phyloP scores from a whole-genome alignment of 2,113 vertebrate genomes.

The Pangasianodon hypophthalmus region DNA sequence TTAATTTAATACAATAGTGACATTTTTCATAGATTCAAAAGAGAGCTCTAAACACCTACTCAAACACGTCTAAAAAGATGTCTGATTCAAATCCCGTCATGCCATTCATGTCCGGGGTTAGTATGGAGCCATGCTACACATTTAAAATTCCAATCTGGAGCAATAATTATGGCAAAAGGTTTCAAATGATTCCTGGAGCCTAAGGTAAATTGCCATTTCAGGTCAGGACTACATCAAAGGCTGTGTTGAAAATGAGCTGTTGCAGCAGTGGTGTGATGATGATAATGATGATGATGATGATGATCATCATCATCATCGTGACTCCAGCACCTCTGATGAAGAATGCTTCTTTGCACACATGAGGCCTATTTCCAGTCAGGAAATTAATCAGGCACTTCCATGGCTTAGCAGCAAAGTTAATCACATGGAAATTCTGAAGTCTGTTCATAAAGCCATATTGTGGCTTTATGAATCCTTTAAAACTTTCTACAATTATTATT shows the following conservation, averaged over 20 bases:
- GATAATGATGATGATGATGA: not conserved
- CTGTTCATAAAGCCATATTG: not conserved
- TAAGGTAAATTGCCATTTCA: not conserved
- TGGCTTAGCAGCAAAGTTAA: not conserved
- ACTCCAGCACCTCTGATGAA: conserved; percentile 2
- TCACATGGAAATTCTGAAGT: not conserved
- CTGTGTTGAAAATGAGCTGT: not conserved
- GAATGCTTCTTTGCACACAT: not conserved
- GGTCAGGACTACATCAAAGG: conserved; percentile 5
- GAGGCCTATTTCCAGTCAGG: not conserved
- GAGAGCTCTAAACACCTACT: not conserved
- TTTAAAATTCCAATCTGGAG: not conserved
- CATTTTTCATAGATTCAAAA: not conserved
- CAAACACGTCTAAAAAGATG: not conserved
- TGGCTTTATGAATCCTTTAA: not conserved
- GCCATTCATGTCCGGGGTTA: not conserved
- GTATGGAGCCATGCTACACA: not conserved
- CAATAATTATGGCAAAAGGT: not conserved
- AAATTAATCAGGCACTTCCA: not conserved
- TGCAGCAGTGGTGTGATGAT: not conserved
- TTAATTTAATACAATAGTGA: not conserved
- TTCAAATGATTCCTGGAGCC: not conserved
- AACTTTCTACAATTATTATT: not conserved
- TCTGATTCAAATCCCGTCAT: not conserved
- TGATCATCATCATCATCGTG: not conserved